Conservation (phyloP, 1,140 invertebrate genomes). For the Ostrea denselamellosa region DNA sequence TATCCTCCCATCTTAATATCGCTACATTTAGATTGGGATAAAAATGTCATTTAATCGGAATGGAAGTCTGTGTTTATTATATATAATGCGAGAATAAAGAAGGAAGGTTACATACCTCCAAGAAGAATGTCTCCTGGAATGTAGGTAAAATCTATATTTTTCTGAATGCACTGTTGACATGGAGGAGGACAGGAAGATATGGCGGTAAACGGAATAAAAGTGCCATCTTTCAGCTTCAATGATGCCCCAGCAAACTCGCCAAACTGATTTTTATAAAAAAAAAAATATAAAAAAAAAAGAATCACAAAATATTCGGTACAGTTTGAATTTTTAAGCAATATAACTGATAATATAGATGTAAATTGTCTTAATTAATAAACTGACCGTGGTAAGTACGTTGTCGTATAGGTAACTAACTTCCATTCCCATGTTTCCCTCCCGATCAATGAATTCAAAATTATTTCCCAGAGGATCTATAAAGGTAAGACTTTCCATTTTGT, state of each 20-base stretch:
- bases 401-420: slow-evolving; percentile 66
- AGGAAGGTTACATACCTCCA: slow-evolving; percentile 64
- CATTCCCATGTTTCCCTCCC: slow-evolving; percentile 67
- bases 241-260: slow-evolving; percentile 70
- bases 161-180: slow-evolving; percentile 66
- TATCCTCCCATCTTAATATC: neutral
- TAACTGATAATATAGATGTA: too few species aligned
- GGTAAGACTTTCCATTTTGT: slow-evolving; percentile 62
- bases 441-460: slow-evolving; percentile 64
- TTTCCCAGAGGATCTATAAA: slow-evolving; percentile 59
- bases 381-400: slow-evolving; percentile 56
- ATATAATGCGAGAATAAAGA: neutral
- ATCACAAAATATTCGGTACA: neutral
- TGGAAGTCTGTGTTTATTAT: too few species aligned
- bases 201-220: slow-evolving; percentile 51
- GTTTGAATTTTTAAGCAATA: too few species aligned
- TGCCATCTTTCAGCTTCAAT: slow-evolving; percentile 51
- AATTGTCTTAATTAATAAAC: neutral
- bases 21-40: neutral
- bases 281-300: neutral
- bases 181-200: slow-evolving; percentile 58
- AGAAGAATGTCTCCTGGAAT: slow-evolving; percentile 73
- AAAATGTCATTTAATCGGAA: neutral
- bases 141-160: slow-evolving; percentile 68
- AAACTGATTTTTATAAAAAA: too few species aligned